A percentile compares a stretch with the other conserved stretches of the same genome.
phyloP scores from a whole-genome alignment of 2,888 invertebrate genomes.

The Drosophila multiciliata region DNA sequence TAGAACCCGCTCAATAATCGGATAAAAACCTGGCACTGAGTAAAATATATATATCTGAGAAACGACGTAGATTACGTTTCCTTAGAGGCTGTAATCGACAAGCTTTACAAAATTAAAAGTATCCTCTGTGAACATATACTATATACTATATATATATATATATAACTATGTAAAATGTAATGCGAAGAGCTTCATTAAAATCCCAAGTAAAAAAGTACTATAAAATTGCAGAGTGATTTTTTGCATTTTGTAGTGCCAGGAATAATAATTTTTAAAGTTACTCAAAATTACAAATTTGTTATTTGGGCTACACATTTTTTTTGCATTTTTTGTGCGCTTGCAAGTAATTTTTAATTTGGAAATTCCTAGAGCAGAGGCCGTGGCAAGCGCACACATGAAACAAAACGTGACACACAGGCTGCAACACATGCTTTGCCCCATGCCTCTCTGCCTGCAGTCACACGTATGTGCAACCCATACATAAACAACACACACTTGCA shows the following conservation, averaged over 20 bases:
- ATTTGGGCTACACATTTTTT: not conserved
- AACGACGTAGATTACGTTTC: not conserved
- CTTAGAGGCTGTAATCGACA: not conserved
- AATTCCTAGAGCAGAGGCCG: conserved; percentile 19
- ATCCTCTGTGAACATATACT: not conserved
- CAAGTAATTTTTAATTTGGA: conserved; percentile 30
- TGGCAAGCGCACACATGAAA: conserved; percentile 1
- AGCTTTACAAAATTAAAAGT: not conserved
- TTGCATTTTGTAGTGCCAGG: not conserved
- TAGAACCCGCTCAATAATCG: not conserved
- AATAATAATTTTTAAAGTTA: not conserved
- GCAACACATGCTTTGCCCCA: not conserved
- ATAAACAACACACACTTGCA: not conserved
- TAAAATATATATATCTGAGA: not conserved
- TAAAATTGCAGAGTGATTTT: not conserved
- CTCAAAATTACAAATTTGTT: conserved; percentile 5
- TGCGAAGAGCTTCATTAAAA: not conserved
- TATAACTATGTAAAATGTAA: not conserved
- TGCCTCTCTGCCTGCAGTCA: not conserved
- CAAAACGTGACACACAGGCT: not conserved
- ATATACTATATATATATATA: no score
- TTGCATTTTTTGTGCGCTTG: conserved; percentile 2
- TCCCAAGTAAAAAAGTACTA: not conserved
- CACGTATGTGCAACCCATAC: not conserved
- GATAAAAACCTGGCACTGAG: not conserved